These are phyloP conservation scores for Pelobates cultripes DNA, from an alignment of 2,797 vertebrate genomes.

Conservation along the genomic window DNA sequence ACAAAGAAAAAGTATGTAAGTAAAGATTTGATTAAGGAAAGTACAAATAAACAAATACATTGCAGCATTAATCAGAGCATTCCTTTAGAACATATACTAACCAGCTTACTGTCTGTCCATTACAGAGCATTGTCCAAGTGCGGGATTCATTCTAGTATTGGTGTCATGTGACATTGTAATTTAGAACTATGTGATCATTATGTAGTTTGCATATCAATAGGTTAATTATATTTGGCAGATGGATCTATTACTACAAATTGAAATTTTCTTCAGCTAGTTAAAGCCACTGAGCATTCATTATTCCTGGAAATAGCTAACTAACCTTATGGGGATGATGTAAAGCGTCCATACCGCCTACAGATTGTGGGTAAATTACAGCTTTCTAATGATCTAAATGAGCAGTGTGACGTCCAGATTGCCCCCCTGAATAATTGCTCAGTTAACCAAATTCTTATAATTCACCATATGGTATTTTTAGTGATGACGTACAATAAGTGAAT, in stretches of 20 bases:
- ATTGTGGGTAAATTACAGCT: background rate
- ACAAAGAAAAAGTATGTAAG: no score
- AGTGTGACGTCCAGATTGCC: background rate
- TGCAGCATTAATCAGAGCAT: no score
- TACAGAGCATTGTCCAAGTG: background rate
- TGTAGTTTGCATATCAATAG: slow-evolving; percentile 17
- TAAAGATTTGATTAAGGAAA: no score
- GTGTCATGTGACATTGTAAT: background rate
- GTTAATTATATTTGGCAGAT: slow-evolving; percentile 23
- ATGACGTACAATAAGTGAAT: no score
- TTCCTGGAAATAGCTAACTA: background rate
- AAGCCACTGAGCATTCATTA: slow-evolving; percentile 13
- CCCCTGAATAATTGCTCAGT: background rate
- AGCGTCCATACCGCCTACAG: no score
- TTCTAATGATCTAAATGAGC: background rate
- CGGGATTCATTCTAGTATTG: background rate
- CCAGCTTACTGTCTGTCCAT: no score
- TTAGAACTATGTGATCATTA: background rate
- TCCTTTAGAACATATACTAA: no score
- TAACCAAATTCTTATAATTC: background rate
- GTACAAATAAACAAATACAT: no score
- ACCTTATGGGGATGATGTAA: background rate
- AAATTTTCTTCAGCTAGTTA: background rate
- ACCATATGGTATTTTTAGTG: background rate
- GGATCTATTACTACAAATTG: slow-evolving; percentile 11